phyloP scores from a whole-genome alignment of 2,797 vertebrate species.

The Girardinus metallicus region DNA sequence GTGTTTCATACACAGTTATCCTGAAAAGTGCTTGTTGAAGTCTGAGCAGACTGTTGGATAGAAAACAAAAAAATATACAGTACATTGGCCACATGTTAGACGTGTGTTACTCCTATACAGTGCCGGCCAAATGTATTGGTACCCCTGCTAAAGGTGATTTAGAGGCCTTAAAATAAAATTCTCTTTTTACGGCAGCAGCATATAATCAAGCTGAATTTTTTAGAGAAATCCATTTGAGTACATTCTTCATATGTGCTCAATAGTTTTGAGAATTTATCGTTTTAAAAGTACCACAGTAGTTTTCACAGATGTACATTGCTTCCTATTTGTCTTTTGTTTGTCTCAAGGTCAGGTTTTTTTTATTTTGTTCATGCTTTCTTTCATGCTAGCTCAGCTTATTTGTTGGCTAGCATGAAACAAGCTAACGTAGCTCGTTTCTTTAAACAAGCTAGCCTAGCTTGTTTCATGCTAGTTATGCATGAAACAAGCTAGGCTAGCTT shows the following conservation, averaged over 20 bases:
- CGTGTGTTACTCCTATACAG: conserved; percentile 69
- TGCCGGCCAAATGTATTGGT: background rate
- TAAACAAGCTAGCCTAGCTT: background rate
- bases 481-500: background rate
- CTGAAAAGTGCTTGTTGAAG: conserved; percentile 76
- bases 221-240: background rate
- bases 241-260: background rate
- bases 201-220: background rate
- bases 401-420: background rate
- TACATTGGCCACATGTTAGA: conserved; percentile 74
- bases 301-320: background rate
- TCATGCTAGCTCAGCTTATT: background rate
- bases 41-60: conserved; percentile 71
- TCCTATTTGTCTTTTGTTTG: background rate
- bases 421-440: background rate
- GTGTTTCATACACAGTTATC: conserved; percentile 66
- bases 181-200: background rate
- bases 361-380: background rate
- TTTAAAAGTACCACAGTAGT: background rate
- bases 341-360: background rate
- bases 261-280: background rate
- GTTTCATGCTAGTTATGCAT: background rate
- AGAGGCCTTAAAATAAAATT: background rate
- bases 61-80: conserved; percentile 70
- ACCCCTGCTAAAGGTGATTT: background rate